A percentile compares a stretch with the other conserved stretches of the same genome.
phyloP scores from a whole-genome alignment of 2,797 vertebrate species.

The Acipenser transmontanus region DNA sequence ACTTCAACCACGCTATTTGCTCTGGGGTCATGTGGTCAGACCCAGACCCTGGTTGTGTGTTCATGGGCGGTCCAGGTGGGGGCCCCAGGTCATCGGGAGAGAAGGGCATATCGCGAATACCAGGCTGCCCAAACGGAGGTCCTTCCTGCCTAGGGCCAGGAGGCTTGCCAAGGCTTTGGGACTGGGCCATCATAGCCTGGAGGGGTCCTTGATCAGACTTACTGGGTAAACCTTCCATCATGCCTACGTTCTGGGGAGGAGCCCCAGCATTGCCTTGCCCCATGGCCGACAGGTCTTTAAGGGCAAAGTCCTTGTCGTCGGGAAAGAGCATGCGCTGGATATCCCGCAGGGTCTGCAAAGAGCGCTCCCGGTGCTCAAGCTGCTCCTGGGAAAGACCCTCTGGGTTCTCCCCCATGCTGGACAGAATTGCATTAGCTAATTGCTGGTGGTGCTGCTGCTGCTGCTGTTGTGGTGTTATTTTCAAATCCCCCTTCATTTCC shows the following conservation, averaged over 20 bases:
- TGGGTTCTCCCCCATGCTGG: slow-evolving; percentile 86
- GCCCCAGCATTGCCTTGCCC: slow-evolving; percentile 53
- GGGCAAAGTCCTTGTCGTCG: slow-evolving; percentile 76
- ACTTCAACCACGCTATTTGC: slow-evolving; percentile 94
- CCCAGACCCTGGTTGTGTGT: slow-evolving; percentile 58
- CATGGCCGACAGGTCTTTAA: slow-evolving; percentile 60
- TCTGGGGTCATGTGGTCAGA: slow-evolving; percentile 95
- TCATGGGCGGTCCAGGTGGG: slow-evolving; percentile 75
- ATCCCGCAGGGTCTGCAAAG: slow-evolving; percentile 78
- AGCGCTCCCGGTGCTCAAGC: slow-evolving; percentile 71
- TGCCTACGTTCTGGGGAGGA: slow-evolving; percentile 51
- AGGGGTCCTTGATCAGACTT: slow-evolving; percentile 84
- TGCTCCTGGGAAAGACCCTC: slow-evolving; percentile 93
- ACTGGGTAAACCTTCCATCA: slow-evolving; percentile 66
- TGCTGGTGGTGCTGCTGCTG: slow-evolving; percentile 58
- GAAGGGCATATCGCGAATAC: slow-evolving; percentile 90
- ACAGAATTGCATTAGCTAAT: slow-evolving; percentile 76
- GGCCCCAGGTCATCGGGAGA: slow-evolving; percentile 91
- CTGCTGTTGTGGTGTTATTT: slow-evolving; percentile 28
- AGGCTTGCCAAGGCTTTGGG: slow-evolving; percentile 90
- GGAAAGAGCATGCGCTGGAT: slow-evolving; percentile 98
- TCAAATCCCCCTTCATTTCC: slow-evolving; percentile 40
- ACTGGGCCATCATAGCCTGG: slow-evolving; percentile 97
- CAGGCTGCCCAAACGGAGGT: slow-evolving; percentile 82
- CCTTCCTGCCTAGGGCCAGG: slow-evolving; percentile 85